Evolutionary conservation across 2,113 vertebrate genomes (phyloP).

Genomic region (Pluvialis apricaria): DNA sequence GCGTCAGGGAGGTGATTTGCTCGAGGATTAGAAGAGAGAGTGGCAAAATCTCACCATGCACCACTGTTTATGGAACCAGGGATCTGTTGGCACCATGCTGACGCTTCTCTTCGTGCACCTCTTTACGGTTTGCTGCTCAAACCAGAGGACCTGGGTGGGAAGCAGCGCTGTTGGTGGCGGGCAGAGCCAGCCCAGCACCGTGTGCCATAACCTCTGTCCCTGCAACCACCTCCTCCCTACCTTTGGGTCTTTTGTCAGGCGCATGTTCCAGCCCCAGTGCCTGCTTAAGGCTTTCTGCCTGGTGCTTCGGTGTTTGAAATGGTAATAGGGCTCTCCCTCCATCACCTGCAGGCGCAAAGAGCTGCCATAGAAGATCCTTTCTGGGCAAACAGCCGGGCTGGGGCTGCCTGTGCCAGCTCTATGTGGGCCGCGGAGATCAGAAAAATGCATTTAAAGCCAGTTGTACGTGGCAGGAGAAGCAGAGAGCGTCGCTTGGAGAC

Average conservation of each 20-base stretch:
- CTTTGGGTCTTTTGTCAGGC: slow-evolving; percentile 70
- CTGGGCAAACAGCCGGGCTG: neutral
- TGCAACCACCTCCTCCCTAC: neutral
- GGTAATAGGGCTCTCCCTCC: slow-evolving; percentile 61
- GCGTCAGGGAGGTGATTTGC: rapidly evolving
- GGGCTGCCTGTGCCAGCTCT: rapidly evolving
- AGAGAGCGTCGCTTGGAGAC: rapidly evolving
- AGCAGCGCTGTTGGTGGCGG: rapidly evolving
- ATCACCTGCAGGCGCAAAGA: slow-evolving; percentile 41
- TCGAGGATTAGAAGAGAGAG: neutral
- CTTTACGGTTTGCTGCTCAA: slow-evolving; percentile 73
- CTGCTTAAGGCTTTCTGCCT: slow-evolving; percentile 55
- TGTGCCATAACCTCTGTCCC: rapidly evolving
- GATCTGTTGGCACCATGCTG: slow-evolving; percentile 60
- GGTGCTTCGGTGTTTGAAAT: slow-evolving; percentile 68
- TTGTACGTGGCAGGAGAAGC: rapidly evolving
- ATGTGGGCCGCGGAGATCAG: rapidly evolving
- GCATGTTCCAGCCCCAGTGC: slow-evolving; percentile 68
- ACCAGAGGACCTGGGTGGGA: slow-evolving; percentile 73
- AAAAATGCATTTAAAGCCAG: rapidly evolving
- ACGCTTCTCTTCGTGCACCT: slow-evolving; percentile 34
- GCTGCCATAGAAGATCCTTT: rapidly evolving
- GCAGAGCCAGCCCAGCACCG: neutral
- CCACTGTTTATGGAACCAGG: slow-evolving; percentile 79
- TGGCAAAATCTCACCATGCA: slow-evolving; percentile 69